Percentiles rank a stretch among this genome's conserved stretches.
Conservation (phyloP, 2,888 invertebrate genomes). For the Drosophila recens region DNA sequence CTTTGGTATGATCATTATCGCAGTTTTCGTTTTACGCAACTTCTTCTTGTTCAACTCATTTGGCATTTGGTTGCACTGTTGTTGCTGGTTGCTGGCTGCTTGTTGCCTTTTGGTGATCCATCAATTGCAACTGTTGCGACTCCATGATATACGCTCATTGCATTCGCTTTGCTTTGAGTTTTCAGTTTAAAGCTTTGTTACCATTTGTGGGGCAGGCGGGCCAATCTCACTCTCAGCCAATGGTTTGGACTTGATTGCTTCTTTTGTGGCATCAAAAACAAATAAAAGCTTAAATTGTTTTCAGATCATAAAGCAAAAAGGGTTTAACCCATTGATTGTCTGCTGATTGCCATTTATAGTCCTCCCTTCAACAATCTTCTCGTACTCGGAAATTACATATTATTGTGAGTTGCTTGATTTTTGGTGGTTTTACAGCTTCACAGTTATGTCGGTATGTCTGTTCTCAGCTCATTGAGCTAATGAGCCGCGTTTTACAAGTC, state of each 20-base stretch:
- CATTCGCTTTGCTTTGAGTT: slow-evolving; percentile 40
- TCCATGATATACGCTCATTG: slow-evolving; percentile 76
- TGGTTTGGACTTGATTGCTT: slow-evolving; percentile 44
- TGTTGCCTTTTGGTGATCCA: slow-evolving; percentile 60
- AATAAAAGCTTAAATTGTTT: slow-evolving; percentile 80
- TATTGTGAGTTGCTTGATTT: slow-evolving; percentile 42
- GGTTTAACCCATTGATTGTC: slow-evolving; percentile 74
- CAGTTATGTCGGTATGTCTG: slow-evolving; percentile 56
- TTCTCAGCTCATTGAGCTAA: slow-evolving; percentile 64
- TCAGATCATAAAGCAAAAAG: slow-evolving; percentile 76
- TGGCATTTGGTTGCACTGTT: slow-evolving; percentile 56
- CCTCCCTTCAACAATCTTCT: slow-evolving; percentile 15
- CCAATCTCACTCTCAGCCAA: slow-evolving; percentile 35
- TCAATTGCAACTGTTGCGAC: slow-evolving; percentile 60
- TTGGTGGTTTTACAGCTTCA: slow-evolving; percentile 75
- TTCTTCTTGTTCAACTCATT: slow-evolving; percentile 65
- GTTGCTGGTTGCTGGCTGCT: slow-evolving; percentile 26
- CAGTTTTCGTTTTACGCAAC: slow-evolving; percentile 74
- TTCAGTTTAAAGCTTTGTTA: slow-evolving; percentile 33
- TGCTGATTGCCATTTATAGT: slow-evolving; percentile 76
- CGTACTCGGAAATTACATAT: slow-evolving; percentile 5
- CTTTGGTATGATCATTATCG: slow-evolving; percentile 80
- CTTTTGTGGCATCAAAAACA: slow-evolving; percentile 73
- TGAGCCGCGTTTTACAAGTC: slow-evolving; percentile 50
- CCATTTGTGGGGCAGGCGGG: slow-evolving; percentile 40